Evolutionary conservation across 1,140 invertebrate species (phyloP).

Genomic region (Achatina immaculata): DNA sequence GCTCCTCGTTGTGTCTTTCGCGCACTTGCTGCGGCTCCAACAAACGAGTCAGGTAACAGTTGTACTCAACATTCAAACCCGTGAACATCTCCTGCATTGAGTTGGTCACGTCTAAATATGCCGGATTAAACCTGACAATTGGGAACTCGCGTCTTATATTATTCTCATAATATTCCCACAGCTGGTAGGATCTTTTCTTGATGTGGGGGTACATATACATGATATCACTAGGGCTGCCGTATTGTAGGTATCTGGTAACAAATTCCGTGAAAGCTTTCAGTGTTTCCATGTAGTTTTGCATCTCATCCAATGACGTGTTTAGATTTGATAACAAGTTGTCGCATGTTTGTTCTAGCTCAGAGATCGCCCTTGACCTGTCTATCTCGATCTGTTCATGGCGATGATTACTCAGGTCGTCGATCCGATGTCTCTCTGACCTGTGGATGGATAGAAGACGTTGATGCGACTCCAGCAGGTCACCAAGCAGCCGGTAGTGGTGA

Average conservation of each 20-base stretch:
- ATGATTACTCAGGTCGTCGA: neutral
- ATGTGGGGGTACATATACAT: neutral
- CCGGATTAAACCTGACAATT: slow-evolving; percentile 13
- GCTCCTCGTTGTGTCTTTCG: neutral
- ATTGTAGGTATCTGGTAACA: neutral
- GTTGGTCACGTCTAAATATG: slow-evolving; percentile 4
- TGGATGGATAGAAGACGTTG: neutral
- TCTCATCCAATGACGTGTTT: neutral
- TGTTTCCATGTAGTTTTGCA: neutral
- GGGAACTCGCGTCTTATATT: neutral
- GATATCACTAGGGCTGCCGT: neutral
- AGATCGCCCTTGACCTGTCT: neutral
- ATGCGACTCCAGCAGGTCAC: neutral
- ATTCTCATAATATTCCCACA: neutral
- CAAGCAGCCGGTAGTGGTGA: neutral
- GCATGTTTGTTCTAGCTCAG: neutral
- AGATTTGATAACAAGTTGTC: neutral
- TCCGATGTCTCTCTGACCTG: neutral
- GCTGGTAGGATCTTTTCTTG: neutral
- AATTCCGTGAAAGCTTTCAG: neutral
- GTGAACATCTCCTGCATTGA: neutral
- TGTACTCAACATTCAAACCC: neutral
- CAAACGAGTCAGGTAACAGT: neutral
- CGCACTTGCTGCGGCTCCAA: neutral
- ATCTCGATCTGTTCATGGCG: neutral